Evolutionary conservation across 2,888 invertebrate species (phyloP).

Genomic region (Drosophila mimetica): DNA sequence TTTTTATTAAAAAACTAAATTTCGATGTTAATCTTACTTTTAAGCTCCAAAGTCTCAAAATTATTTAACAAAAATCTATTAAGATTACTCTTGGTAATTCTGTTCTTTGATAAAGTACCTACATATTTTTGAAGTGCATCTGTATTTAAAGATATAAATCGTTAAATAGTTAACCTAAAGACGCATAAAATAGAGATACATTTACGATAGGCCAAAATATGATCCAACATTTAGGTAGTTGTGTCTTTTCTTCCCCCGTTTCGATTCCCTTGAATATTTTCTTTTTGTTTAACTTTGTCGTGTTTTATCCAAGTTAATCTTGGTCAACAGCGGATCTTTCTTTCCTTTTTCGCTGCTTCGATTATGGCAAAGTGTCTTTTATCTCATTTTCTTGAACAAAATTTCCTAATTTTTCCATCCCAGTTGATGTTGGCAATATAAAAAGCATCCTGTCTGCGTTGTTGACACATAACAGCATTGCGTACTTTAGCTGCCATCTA

Average conservation of each 20-base stretch:
- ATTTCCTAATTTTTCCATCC: constrained; percentile 14
- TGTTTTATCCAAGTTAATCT: constrained; percentile 34
- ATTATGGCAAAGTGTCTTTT: constrained; percentile 31
- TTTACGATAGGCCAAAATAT: not conserved
- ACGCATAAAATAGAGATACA: not conserved
- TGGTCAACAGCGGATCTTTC: constrained; percentile 19
- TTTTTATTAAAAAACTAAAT: constrained; percentile 33
- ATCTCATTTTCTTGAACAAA: constrained; percentile 22
- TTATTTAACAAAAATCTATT: too few species aligned
- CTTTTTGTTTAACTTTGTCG: constrained; percentile 18
- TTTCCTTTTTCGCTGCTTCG: constrained; percentile 2
- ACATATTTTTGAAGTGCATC: not conserved
- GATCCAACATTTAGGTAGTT: not conserved
- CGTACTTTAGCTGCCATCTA: constrained; percentile 38
- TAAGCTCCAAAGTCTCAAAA: not conserved
- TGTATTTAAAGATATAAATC: not conserved
- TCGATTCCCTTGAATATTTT: constrained; percentile 6
- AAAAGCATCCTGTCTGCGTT: constrained; percentile 43
- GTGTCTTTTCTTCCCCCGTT: constrained; percentile 3
- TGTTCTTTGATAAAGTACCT: too few species aligned
- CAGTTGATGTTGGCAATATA: constrained; percentile 36
- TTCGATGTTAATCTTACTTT: not conserved
- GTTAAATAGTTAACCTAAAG: not conserved
- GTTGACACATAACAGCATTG: constrained; percentile 47
- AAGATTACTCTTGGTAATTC: too few species aligned